Evolutionary conservation across 2,888 invertebrate species (phyloP).

Genomic region (Drosophila rubida): DNA sequence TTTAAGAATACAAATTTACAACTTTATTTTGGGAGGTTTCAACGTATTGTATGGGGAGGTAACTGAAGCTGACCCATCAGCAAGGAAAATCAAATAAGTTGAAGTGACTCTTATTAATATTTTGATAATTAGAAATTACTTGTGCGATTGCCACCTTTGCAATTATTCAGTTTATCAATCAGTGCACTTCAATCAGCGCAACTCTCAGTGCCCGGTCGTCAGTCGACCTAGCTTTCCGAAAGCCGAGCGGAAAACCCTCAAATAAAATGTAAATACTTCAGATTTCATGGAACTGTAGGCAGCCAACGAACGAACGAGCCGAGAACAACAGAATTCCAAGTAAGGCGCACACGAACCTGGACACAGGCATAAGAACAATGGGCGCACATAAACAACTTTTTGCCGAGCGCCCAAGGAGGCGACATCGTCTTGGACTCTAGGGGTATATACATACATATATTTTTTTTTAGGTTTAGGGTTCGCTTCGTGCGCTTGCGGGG

Average conservation of each 20-base stretch:
- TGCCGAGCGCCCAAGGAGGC: slow-evolving; percentile 1
- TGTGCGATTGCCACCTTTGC: neutral
- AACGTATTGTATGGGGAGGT: too few relatives aligned
- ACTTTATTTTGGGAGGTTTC: too few relatives aligned
- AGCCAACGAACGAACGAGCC: too few relatives aligned
- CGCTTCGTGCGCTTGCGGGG: neutral
- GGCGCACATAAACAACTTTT: slow-evolving; percentile 46
- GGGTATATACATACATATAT: neutral
- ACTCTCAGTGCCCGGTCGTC: neutral
- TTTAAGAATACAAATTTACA: too few relatives aligned
- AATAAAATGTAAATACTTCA: slow-evolving; percentile 73
- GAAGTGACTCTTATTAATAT: neutral
- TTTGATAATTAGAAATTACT: slow-evolving; percentile 2
- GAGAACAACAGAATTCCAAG: slow-evolving; percentile 60
- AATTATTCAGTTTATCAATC: slow-evolving; percentile 59
- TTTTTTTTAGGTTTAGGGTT: neutral
- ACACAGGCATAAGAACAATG: slow-evolving; percentile 55
- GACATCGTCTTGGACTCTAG: neutral
- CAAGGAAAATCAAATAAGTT: neutral
- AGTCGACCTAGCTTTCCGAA: slow-evolving; percentile 15
- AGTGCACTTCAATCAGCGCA: slow-evolving; percentile 54
- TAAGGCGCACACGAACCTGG: slow-evolving; percentile 49
- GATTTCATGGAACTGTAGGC: slow-evolving; percentile 68
- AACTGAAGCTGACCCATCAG: too few relatives aligned
- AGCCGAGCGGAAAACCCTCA: slow-evolving; percentile 40